phyloP scores from a whole-genome alignment of 30 jellyfish, hydroid and myxozoan species.

The Aurelia aurita complex sp. Pacific region DNA sequence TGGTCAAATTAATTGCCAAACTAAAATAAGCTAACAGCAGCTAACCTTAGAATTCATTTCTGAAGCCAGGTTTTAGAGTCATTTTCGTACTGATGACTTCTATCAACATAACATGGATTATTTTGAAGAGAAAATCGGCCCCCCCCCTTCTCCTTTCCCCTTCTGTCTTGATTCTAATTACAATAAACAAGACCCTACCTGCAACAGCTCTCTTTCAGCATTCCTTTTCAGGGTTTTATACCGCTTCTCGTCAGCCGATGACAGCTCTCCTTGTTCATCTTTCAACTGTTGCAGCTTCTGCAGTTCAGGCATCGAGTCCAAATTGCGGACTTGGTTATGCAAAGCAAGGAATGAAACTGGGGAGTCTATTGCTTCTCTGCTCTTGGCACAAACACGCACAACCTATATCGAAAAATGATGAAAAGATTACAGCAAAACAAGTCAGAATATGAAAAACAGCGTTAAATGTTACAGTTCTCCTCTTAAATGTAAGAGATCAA shows the following conservation, averaged over 20 bases:
- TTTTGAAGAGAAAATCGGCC: no score
- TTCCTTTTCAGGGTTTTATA: slow-evolving; percentile 90
- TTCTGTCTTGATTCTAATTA: background rate
- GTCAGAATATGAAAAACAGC: no score
- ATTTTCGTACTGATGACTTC: no score
- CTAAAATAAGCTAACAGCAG: no score
- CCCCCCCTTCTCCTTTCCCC: no score
- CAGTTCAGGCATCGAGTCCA: slow-evolving; percentile 98
- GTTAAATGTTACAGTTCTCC: no score
- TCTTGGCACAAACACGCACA: slow-evolving; percentile 98
- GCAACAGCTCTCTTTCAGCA: slow-evolving; percentile 94
- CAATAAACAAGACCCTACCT: slow-evolving; percentile 47
- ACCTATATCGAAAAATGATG: slow-evolving; percentile 38
- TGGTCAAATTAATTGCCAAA: no score
- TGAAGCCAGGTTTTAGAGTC: no score
- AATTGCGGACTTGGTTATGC: slow-evolving; percentile 95
- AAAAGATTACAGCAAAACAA: no score
- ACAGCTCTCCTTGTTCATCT: slow-evolving; percentile 98
- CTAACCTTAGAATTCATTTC: no score
- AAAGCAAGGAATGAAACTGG: slow-evolving; percentile 94
- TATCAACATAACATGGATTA: no score
- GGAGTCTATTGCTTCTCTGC: slow-evolving; percentile 99
- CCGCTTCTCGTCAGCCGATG: slow-evolving; percentile 96
- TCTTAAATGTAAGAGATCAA: no score
- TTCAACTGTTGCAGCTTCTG: slow-evolving; percentile 93